Percentiles rank a stretch among this genome's conserved stretches.
phyloP scores from a whole-genome alignment of 2,888 invertebrate species.

The Cryptus armator region DNA sequence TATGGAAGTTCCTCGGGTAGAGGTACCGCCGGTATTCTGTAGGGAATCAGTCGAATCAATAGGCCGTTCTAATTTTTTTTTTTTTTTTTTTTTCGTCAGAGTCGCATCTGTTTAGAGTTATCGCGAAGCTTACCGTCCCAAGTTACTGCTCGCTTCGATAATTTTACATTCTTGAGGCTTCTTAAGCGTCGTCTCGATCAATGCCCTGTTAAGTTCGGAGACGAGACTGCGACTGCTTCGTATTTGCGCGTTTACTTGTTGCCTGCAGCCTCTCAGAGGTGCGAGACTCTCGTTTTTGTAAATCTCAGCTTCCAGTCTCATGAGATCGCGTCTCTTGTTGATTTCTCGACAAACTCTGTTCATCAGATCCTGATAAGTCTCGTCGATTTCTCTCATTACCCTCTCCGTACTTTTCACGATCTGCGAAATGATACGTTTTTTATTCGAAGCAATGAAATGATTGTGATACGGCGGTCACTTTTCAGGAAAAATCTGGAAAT shows the following conservation, averaged over 20 bases:
- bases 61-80: background rate
- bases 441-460: too few relatives aligned
- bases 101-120: background rate
- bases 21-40: constrained; percentile 87
- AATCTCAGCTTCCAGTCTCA: constrained; percentile 74
- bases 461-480: too few relatives aligned
- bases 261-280: constrained; percentile 84
- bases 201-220: constrained; percentile 76
- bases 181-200: constrained; percentile 78
- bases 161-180: constrained; percentile 68
- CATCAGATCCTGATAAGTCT: constrained; percentile 73
- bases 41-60: background rate
- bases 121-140: constrained; percentile 81
- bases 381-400: constrained; percentile 73
- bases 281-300: constrained; percentile 81
- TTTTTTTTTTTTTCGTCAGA: background rate
- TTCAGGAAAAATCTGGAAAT: too few relatives aligned
- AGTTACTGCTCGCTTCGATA: constrained; percentile 72
- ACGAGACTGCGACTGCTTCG: constrained; percentile 68
- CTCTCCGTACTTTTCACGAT: constrained; percentile 71
- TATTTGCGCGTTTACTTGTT: constrained; percentile 82
- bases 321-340: constrained; percentile 72
- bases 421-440: constrained; percentile 56
- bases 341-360: constrained; percentile 72
- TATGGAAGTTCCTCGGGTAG: constrained; percentile 86